Percentiles rank a stretch among this genome's conserved stretches.
Conservation (phyloP, 2,888 invertebrate species). For the Punctoribates punctum region DNA sequence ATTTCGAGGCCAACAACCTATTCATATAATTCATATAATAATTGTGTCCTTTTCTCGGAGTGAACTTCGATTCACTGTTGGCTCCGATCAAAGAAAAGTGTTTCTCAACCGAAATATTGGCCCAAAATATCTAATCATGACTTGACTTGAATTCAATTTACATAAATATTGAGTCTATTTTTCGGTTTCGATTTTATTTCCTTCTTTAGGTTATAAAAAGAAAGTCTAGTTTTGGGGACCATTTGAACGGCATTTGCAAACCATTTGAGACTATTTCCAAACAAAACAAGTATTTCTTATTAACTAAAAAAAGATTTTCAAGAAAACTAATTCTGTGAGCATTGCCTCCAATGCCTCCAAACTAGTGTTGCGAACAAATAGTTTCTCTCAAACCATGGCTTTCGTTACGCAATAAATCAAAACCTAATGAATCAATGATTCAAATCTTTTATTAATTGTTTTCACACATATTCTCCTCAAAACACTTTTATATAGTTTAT, state of each 20-base stretch:
- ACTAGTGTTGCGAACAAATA: conserved; percentile 13
- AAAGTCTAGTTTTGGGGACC: not conserved
- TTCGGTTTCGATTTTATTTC: conserved; percentile 10
- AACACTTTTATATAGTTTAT: no score
- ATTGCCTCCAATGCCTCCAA: conserved; percentile 3
- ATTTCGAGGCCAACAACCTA: not conserved
- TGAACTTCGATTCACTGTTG: no score
- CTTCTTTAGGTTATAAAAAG: not conserved
- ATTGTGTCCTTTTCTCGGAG: not conserved
- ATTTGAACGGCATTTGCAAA: no score
- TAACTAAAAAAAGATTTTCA: not conserved
- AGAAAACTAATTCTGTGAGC: not conserved
- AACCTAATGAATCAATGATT: no score
- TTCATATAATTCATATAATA: not conserved
- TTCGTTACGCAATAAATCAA: no score
- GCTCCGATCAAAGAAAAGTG: no score
- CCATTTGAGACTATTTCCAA: no score
- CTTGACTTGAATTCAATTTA: not conserved
- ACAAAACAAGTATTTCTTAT: not conserved
- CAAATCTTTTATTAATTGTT: no score
- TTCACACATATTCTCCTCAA: no score
- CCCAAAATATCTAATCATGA: not conserved
- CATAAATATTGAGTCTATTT: not conserved
- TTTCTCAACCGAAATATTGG: no score
- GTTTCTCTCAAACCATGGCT: no score